A percentile compares a stretch with the other conserved stretches of the same genome.
These are phyloP conservation scores for Perccottus glenii DNA, from an alignment of 2,113 vertebrate genomes.

Conservation along the genomic window DNA sequence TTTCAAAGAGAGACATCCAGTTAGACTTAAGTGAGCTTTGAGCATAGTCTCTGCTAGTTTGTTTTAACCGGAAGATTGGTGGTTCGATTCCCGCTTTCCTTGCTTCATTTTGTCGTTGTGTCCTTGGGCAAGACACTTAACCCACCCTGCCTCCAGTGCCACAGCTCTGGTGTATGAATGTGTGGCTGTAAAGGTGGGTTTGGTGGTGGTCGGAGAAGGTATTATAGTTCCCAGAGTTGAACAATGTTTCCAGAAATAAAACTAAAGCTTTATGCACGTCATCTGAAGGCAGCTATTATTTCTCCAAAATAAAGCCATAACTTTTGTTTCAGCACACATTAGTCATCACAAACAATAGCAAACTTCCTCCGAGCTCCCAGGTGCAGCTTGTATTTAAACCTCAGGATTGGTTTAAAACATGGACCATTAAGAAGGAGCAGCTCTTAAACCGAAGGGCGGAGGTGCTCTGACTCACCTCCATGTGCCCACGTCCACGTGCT, in stretches of 20 bases:
- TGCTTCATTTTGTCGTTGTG: too few relatives aligned
- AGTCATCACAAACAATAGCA: slow-evolving; percentile 39
- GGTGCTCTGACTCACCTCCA: slow-evolving; percentile 63
- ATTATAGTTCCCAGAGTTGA: too few relatives aligned
- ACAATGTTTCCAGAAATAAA: neutral
- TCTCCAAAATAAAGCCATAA: neutral
- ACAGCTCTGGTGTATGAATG: too few relatives aligned
- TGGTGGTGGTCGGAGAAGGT: too few relatives aligned
- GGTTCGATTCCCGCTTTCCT: too few relatives aligned
- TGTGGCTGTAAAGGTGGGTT: too few relatives aligned
- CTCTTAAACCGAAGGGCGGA: slow-evolving; percentile 37
- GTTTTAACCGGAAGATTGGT: too few relatives aligned
- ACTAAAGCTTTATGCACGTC: neutral
- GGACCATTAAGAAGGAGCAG: slow-evolving; percentile 1
- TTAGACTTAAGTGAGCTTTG: too few relatives aligned
- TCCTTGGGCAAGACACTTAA: too few relatives aligned
- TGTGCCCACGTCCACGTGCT: slow-evolving; percentile 13
- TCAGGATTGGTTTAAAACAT: neutral
- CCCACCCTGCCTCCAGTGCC: too few relatives aligned
- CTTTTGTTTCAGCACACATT: slow-evolving; percentile 11
- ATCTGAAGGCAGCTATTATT: slow-evolving; percentile 1
- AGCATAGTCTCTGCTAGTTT: too few relatives aligned
- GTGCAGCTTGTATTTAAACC: slow-evolving; percentile 5
- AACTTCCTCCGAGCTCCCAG: slow-evolving; percentile 35
- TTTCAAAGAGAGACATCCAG: too few relatives aligned